These are phyloP conservation scores for Paedocypris micromegethes DNA, from an alignment of 2,797 vertebrate genomes.

Conservation along the genomic window DNA sequence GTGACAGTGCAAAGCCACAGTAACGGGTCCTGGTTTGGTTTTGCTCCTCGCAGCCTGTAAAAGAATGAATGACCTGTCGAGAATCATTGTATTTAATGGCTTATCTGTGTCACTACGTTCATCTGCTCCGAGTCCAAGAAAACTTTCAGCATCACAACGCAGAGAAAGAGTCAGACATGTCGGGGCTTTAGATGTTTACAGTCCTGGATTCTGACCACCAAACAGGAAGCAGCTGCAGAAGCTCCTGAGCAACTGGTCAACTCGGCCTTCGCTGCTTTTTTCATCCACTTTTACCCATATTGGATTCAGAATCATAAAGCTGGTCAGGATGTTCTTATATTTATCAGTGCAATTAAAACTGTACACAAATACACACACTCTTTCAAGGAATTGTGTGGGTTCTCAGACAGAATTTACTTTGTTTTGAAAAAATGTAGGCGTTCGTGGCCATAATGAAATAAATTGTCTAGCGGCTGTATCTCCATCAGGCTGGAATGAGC, in stretches of 20 bases:
- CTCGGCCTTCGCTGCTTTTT: background rate
- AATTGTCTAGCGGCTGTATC: slow-evolving; percentile 1
- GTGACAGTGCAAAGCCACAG: background rate
- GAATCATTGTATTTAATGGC: slow-evolving; percentile 27
- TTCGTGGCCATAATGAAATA: slow-evolving; percentile 10
- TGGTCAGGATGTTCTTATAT: no score
- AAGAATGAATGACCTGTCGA: slow-evolving; percentile 32
- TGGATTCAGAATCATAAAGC: no score
- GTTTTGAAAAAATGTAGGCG: background rate
- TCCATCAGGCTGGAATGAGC: slow-evolving; percentile 9
- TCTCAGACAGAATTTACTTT: background rate
- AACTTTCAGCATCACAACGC: slow-evolving; percentile 26
- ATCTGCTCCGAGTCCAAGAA: slow-evolving; percentile 29
- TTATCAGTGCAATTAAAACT: no score
- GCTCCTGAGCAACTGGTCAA: slow-evolving; percentile 15
- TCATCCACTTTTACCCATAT: no score
- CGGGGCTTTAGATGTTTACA: slow-evolving; percentile 32
- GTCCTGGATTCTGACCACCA: slow-evolving; percentile 29
- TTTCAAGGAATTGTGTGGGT: no score
- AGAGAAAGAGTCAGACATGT: slow-evolving; percentile 18
- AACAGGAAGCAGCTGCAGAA: slow-evolving; percentile 36
- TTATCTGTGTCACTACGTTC: slow-evolving; percentile 30
- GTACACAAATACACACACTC: no score
- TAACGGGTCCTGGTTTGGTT: slow-evolving; percentile 30
- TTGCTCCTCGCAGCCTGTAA: slow-evolving; percentile 26